Evolutionary conservation across 2,888 invertebrate species (phyloP).

Genomic region (Nomada flava): DNA sequence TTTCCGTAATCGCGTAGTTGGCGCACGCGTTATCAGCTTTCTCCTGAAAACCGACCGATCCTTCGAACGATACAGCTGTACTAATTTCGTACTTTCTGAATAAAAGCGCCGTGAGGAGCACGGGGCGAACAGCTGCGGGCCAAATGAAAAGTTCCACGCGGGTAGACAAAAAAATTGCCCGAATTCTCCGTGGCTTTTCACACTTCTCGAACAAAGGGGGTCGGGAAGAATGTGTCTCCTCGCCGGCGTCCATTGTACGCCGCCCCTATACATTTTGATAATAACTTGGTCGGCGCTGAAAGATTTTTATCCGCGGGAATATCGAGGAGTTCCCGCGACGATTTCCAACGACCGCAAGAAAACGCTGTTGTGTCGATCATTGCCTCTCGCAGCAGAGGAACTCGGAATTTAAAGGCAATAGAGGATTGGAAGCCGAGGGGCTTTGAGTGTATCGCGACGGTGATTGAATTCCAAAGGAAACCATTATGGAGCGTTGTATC

Average conservation of each 20-base stretch:
- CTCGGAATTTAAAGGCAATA: constrained; percentile 12
- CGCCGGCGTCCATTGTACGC: constrained; percentile 34
- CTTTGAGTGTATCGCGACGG: neutral
- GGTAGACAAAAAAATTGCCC: constrained; percentile 57
- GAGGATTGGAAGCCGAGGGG: neutral
- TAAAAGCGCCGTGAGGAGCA: neutral
- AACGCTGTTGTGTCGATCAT: constrained; percentile 12
- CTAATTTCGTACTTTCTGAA: constrained; percentile 5
- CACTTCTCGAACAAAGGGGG: constrained; percentile 45
- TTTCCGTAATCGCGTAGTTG: constrained; percentile 10
- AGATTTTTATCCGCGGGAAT: constrained; percentile 2
- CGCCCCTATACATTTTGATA: constrained; percentile 37
- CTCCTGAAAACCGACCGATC: constrained; percentile 24
- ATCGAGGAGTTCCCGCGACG: constrained; percentile 19
- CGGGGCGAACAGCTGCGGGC: constrained; percentile 9
- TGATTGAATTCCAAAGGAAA: constrained; percentile 11
- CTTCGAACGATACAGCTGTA: neutral
- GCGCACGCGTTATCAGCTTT: constrained; percentile 18
- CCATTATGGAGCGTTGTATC: neutral
- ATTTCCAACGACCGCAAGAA: constrained; percentile 5
- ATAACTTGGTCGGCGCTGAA: constrained; percentile 27
- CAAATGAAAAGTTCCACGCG: constrained; percentile 30
- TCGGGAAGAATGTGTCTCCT: constrained; percentile 29
- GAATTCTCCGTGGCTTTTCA: constrained; percentile 46
- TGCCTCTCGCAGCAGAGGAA: constrained; percentile 3